These are phyloP conservation scores for Trissolcus basalis DNA, from an alignment of 1,140 invertebrate species.

Conservation along the genomic window DNA sequence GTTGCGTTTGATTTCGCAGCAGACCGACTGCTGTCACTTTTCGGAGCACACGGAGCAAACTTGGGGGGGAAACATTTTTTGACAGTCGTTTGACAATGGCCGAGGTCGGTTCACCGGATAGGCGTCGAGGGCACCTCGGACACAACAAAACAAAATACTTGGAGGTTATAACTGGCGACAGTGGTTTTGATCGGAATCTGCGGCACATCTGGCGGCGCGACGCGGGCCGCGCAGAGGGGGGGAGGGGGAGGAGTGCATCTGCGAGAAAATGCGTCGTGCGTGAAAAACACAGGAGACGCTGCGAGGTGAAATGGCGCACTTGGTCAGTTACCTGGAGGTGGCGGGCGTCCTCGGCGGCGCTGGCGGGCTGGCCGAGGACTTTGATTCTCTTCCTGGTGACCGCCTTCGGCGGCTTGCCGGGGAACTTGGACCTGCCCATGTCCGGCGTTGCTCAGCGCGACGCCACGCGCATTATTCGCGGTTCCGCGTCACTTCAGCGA, in stretches of 20 bases:
- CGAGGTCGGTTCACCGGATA: neutral
- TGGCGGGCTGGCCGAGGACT: slow-evolving; percentile 80
- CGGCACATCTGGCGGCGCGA: slow-evolving; percentile 21
- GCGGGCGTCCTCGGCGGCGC: slow-evolving; percentile 77
- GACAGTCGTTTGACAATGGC: slow-evolving; percentile 16
- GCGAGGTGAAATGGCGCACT: slow-evolving; percentile 15
- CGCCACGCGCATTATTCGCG: slow-evolving; percentile 69
- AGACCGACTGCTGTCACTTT: too few relatives aligned
- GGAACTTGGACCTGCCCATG: slow-evolving; percentile 85
- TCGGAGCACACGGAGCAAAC: neutral
- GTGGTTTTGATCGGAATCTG: slow-evolving; percentile 15
- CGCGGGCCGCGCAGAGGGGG: slow-evolving; percentile 12
- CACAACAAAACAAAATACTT: slow-evolving; percentile 21
- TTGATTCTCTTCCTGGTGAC: slow-evolving; percentile 88
- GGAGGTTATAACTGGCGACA: slow-evolving; percentile 15
- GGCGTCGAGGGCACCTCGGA: neutral
- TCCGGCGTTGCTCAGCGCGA: slow-evolving; percentile 70
- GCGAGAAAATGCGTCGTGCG: slow-evolving; percentile 16
- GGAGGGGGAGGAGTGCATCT: slow-evolving; percentile 26
- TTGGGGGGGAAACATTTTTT: neutral
- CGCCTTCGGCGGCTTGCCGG: slow-evolving; percentile 89
- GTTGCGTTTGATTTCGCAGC: too few relatives aligned
- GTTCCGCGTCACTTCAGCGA: slow-evolving; percentile 62
- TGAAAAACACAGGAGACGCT: slow-evolving; percentile 3
- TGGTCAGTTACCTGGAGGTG: slow-evolving; percentile 70